Evolutionary conservation across 2,113 vertebrate genomes (phyloP).

Genomic region (Myrmecophaga tridactyla): DNA sequence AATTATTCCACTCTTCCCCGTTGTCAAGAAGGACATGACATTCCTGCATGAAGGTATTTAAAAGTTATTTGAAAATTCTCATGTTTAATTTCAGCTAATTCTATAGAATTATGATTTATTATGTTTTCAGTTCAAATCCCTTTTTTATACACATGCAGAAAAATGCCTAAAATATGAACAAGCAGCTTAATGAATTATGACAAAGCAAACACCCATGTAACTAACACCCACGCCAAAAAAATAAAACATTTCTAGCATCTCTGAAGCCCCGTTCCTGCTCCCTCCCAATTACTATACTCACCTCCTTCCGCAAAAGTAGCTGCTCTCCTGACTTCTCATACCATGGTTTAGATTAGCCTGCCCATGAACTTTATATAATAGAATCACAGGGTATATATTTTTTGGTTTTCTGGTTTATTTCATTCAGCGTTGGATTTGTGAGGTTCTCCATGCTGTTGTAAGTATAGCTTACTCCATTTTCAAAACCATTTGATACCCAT

Average conservation of each 20-base stretch:
- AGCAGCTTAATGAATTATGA: background rate
- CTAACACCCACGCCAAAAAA: background rate
- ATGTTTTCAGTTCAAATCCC: background rate
- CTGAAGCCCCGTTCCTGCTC: background rate
- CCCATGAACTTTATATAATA: background rate
- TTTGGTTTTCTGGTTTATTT: background rate
- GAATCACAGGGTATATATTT: background rate
- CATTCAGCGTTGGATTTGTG: background rate
- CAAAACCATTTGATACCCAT: background rate
- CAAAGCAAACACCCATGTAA: background rate
- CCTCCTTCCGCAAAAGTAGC: background rate
- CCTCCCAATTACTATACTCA: background rate
- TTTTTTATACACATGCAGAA: background rate
- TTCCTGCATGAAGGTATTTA: slow-evolving; percentile 96
- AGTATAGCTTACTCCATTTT: background rate
- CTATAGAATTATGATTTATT: slow-evolving; percentile 11
- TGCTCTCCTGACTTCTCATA: background rate
- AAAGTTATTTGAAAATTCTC: slow-evolving; percentile 53
- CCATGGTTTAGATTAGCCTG: background rate
- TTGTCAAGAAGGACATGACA: slow-evolving; percentile 99
- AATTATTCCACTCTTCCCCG: slow-evolving; percentile 97
- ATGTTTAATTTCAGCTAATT: slow-evolving; percentile 17
- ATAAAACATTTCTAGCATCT: background rate
- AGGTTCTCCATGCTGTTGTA: background rate
- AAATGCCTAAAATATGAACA: background rate